Evolutionary conservation across 2,113 vertebrate species (phyloP), one percentile per base, ranked within the genome.

Genomic region (Archilochus colubris): DNA sequence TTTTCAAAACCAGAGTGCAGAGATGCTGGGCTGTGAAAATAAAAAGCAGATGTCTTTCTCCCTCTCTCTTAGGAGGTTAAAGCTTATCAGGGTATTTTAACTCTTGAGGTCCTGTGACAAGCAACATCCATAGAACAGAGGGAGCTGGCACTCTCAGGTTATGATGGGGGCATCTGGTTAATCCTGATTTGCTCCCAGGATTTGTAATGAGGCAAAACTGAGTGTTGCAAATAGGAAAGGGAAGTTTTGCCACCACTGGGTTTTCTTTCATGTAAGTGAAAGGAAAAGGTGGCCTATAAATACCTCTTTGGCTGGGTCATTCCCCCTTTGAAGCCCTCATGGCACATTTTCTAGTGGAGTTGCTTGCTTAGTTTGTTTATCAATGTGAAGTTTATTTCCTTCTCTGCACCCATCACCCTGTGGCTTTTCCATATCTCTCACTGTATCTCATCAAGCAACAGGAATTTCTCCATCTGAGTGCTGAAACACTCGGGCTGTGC

Each of bases 41-140:
- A 96, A 97, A 97, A 98, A 98, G 97, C 98, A 98, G 98, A 98
- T 98, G 98, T 97, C 86, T 93, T 93, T 94, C 90, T 53, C 58
- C 33, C 23, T 86, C 36, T 89, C n/a, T 62, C 80, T 89, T 66
- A 59, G 75, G 73, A 96, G 87, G 82, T 57, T 91, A 82, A 75
- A 95, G 54, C 79, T 94, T 96, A 95, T 94, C 93, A 82, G 89
- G 36, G 33, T 76, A 58, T 89, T 76, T 97, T 97, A 97, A 97
- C 97, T 94, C 96, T 38, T 95, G 62, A 86, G 61, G 22, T 87
- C 30, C 93, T 91, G 73, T 79, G 54, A 30, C 48, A 58, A 72
- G 58, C 62, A 82, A 13, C 12, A 27, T 59, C 22, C 87, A 11
- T 12, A 25, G 63, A 64, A 25, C 7, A 74, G 51, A 54, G 10